Evolutionary conservation across 2,113 vertebrate species (phyloP), one percentile per base, ranked within the genome.

Genomic region (Megaceryle torquata): DNA sequence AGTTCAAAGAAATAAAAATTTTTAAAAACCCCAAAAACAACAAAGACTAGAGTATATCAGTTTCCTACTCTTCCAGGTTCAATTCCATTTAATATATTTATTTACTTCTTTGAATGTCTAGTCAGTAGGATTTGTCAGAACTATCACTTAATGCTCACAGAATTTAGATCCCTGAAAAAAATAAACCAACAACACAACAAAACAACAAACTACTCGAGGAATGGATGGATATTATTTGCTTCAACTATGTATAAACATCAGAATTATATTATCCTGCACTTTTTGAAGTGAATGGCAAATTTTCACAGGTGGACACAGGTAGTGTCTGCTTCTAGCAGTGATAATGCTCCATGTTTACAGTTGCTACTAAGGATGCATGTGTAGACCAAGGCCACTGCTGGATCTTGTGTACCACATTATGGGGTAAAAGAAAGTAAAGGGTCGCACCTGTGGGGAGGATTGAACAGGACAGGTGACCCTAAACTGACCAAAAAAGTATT

Each of bases 21-120:
- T n/a, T n/a, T n/a, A 70, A 64, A 6, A 16, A n/a, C 31, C 11
- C n/a, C 33, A 19, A 28, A 56, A 31, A 2, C 1, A 43, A 35
- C 44, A 18, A 44, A 39, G 7, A 0, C 1, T 7, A 26, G 16
- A 41, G 6, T 21, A 9, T 50, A 19, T 37, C 6, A 16, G 7
- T 67, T 78, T 72, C 53, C n/a, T 63, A 33, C 11, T 82, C 13
- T 26, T 26, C 5, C 8, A 39, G 68, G 17, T 57, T 70, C 4
- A 53, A 16, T 71, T 59, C 7, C 6, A 67, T 61, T 31, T 60
- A 53, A 35, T 43, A 56, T 33, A n/a, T 51, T 39, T 14, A 37
- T 75, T 69, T 39, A 91, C 10, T 7, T 60, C 13, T 60, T 39
- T 80, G 44, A 64, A 29, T 39, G 13, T 80, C 39, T 24, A 29